Evolutionary conservation across 2,797 vertebrate genomes (phyloP).

Genomic region (Trichosurus vulpecula): DNA sequence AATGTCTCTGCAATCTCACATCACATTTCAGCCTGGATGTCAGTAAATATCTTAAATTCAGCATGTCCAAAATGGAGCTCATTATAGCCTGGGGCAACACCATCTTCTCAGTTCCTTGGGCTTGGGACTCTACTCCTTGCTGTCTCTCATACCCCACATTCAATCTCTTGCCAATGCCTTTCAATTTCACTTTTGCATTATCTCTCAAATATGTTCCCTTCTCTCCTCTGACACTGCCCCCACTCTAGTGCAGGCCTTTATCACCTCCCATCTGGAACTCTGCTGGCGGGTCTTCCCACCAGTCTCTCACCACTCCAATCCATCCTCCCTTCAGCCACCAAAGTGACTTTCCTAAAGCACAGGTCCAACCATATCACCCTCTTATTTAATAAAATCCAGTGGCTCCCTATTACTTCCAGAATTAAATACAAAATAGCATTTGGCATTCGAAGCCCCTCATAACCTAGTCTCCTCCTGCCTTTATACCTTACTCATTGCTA

Average conservation of each 20-base stretch:
- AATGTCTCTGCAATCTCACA: neutral
- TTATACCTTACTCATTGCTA: neutral
- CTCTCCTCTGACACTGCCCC: neutral
- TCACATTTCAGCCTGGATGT: neutral
- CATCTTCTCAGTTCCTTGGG: neutral
- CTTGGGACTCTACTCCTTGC: neutral
- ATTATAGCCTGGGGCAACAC: neutral
- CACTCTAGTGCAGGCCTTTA: neutral
- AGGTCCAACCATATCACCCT: neutral
- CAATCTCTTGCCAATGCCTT: neutral
- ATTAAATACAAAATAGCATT: neutral
- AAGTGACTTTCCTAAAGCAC: neutral
- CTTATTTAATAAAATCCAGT: neutral
- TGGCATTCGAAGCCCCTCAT: neutral
- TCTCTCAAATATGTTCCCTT: neutral
- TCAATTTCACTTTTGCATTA: neutral
- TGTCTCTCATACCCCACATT: neutral
- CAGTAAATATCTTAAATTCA: neutral
- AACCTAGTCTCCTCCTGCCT: neutral
- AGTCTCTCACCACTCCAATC: neutral
- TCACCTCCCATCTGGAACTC: neutral
- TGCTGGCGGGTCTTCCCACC: neutral
- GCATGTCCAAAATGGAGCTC: neutral
- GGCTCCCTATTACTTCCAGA: neutral
- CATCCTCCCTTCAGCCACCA: neutral